Conservation (phyloP, 2,797 vertebrate genomes). For the Brachymystax lenok region DNA sequence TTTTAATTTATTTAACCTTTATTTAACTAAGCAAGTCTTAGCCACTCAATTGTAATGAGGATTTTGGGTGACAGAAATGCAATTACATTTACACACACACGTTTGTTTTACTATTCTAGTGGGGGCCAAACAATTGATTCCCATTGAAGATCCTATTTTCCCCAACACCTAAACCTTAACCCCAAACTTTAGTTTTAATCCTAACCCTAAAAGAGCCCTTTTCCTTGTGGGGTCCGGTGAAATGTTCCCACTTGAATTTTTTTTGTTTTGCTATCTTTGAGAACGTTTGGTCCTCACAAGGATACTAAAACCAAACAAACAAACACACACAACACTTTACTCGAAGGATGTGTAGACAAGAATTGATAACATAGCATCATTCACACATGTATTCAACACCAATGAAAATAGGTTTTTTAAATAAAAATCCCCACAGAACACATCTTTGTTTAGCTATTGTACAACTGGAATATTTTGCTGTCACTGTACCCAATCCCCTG, state of each 20-base stretch:
- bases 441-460: neutral
- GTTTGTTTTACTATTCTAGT: neutral
- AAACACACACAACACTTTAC: constrained; percentile 2
- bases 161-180: too few relatives aligned
- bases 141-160: too few relatives aligned
- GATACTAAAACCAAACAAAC: constrained; percentile 2
- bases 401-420: neutral
- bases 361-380: neutral
- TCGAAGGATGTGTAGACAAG: neutral
- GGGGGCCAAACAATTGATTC: neutral
- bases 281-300: neutral
- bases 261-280: too few relatives aligned
- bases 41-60: neutral
- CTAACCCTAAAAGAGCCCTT: neutral
- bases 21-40: neutral
- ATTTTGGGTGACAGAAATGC: neutral
- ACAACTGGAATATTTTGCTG: neutral
- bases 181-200: neutral
- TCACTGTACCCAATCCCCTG: neutral
- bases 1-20: too few relatives aligned
- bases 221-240: neutral
- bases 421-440: neutral
- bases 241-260: too few relatives aligned
- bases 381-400: neutral
- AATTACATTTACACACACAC: constrained; percentile 8